These are phyloP conservation scores for Platerodrilus igneus DNA, from an alignment of 2,888 invertebrate species.

Conservation along the genomic window DNA sequence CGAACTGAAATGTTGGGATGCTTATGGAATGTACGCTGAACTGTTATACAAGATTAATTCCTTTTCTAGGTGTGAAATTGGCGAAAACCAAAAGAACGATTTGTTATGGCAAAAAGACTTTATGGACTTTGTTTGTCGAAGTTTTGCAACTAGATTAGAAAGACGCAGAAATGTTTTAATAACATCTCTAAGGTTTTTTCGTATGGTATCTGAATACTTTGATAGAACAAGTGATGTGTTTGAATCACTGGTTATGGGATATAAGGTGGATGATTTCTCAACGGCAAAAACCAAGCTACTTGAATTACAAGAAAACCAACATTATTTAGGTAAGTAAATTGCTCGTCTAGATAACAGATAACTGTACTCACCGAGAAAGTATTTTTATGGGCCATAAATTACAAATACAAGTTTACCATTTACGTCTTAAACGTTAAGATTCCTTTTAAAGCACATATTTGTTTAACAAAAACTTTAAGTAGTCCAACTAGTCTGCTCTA, in stretches of 20 bases:
- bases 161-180: slow-evolving; percentile 68
- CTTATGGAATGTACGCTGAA: slow-evolving; percentile 75
- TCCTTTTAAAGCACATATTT: no score
- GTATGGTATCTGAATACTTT: slow-evolving; percentile 69
- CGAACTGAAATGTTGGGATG: slow-evolving; percentile 72
- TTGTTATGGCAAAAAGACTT: slow-evolving; percentile 70
- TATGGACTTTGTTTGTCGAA: slow-evolving; percentile 76
- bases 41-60: slow-evolving; percentile 66
- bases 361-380: slow-evolving; percentile 1
- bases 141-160: slow-evolving; percentile 70
- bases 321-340: slow-evolving; percentile 58
- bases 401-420: not conserved
- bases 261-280: slow-evolving; percentile 55
- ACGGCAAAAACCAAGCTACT: slow-evolving; percentile 54
- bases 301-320: slow-evolving; percentile 59
- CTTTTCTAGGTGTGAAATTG: slow-evolving; percentile 49
- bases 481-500: no score
- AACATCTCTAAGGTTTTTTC: slow-evolving; percentile 70
- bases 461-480: no score
- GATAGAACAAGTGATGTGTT: slow-evolving; percentile 64
- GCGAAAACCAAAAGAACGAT: slow-evolving; percentile 53
- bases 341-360: slow-evolving; percentile 7
- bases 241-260: slow-evolving; percentile 61
- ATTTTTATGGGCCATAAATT: slow-evolving; percentile 11
- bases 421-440: not conserved